Conservation (phyloP, 2,113 vertebrate species). For the Garra rufa region DNA sequence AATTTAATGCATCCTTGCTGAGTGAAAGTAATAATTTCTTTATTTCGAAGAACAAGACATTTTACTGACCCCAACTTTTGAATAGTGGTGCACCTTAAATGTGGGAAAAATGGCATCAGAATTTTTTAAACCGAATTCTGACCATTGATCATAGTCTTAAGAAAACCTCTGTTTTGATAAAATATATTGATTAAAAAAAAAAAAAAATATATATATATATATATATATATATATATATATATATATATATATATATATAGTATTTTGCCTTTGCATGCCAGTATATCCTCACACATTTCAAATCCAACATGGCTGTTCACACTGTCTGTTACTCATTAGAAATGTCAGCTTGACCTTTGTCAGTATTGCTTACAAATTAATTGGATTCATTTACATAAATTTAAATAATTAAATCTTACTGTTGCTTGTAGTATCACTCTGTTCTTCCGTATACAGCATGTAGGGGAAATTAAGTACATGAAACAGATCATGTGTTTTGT, state of each 20-base stretch:
- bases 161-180: background rate
- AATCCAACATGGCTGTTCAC: background rate
- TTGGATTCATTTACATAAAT: conserved; percentile 29
- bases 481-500: conserved; percentile 15
- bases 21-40: background rate
- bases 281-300: background rate
- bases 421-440: background rate
- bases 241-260: no score
- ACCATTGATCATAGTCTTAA: background rate
- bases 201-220: no score
- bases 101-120: no score
- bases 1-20: background rate
- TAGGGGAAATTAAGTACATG: background rate
- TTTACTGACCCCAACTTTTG: background rate
- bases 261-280: background rate
- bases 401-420: conserved; percentile 5
- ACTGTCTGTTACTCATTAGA: conserved; percentile 39
- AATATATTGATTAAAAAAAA: no score
- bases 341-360: conserved; percentile 62
- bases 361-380: conserved; percentile 34
- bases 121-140: no score
- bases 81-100: background rate
- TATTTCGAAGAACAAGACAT: background rate
- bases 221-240: no score
- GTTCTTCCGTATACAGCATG: background rate